Evolutionary conservation across 2,888 invertebrate species (phyloP).

Genomic region (Tetheella fluctuosa): DNA sequence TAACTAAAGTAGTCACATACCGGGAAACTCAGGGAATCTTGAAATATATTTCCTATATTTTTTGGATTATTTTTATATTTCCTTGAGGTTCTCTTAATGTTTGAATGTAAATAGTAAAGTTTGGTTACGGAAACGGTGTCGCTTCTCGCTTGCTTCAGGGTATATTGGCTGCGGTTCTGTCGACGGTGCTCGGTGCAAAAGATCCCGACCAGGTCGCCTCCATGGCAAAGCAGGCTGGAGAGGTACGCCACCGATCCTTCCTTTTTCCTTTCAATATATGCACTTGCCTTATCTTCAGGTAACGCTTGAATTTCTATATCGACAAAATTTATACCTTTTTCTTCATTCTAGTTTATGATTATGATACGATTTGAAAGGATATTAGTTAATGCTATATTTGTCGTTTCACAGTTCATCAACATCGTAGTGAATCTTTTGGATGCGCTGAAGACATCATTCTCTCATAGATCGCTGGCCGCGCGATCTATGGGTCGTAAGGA

Average conservation of each 20-base stretch:
- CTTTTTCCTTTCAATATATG: constrained; percentile 58
- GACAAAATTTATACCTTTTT: constrained; percentile 14
- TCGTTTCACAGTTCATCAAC: constrained; percentile 90
- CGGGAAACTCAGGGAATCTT: constrained; percentile 63
- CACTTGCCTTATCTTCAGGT: constrained; percentile 20
- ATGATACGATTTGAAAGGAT: background rate
- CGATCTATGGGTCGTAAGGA: constrained; percentile 94
- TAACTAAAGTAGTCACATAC: constrained; percentile 65
- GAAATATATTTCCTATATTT: constrained; percentile 10
- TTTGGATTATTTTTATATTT: constrained; percentile 25
- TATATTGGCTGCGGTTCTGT: constrained; percentile 95
- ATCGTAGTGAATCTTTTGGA: constrained; percentile 96
- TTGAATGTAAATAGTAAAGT: constrained; percentile 78
- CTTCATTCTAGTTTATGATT: constrained; percentile 8
- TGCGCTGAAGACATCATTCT: constrained; percentile 96
- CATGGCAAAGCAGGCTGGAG: constrained; percentile 97
- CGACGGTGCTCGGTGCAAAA: constrained; percentile 95
- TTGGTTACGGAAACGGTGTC: constrained; percentile 82
- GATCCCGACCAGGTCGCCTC: constrained; percentile 96
- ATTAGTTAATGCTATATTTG: background rate
- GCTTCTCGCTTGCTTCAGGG: constrained; percentile 90
- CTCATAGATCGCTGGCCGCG: constrained; percentile 93
- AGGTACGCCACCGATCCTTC: constrained; percentile 89
- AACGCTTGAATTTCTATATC: constrained; percentile 6
- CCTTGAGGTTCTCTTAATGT: constrained; percentile 65